These are phyloP conservation scores for Nemotelus nigrinus DNA, from an alignment of 2,888 invertebrate species.

Conservation along the genomic window DNA sequence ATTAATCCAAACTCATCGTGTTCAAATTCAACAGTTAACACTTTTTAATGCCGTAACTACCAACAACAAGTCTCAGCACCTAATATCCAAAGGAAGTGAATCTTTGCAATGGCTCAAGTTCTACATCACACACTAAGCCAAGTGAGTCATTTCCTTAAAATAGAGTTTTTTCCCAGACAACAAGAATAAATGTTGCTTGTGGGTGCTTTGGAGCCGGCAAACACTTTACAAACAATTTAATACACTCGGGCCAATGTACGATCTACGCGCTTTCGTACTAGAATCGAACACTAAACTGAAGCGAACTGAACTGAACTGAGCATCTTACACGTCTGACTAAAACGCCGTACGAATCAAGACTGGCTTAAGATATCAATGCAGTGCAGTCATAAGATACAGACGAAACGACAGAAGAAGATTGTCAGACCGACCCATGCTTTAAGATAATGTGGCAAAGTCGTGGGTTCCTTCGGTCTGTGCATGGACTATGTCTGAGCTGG, in stretches of 20 bases:
- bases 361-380: conserved; percentile 21
- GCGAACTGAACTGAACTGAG: no score
- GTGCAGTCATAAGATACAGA: conserved; percentile 15
- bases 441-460: conserved; percentile 12
- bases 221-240: background rate
- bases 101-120: conserved; percentile 23
- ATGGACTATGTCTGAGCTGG: conserved; percentile 4
- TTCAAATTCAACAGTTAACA: no score
- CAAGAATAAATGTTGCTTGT: no score
- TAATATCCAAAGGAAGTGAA: background rate
- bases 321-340: conserved; percentile 4
- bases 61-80: background rate
- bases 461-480: background rate
- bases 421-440: conserved; percentile 16
- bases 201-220: background rate
- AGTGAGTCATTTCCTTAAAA: conserved; percentile 15
- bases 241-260: no score
- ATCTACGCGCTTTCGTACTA: no score
- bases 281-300: no score
- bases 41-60: background rate
- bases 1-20: no score
- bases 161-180: background rate
- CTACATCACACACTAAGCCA: conserved; percentile 7
- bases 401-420: conserved; percentile 18
- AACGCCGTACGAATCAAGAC: conserved; percentile 31